These are phyloP conservation scores for Notarius quadriscutis DNA, from an alignment of 2,113 vertebrate species.

Conservation along the genomic window DNA sequence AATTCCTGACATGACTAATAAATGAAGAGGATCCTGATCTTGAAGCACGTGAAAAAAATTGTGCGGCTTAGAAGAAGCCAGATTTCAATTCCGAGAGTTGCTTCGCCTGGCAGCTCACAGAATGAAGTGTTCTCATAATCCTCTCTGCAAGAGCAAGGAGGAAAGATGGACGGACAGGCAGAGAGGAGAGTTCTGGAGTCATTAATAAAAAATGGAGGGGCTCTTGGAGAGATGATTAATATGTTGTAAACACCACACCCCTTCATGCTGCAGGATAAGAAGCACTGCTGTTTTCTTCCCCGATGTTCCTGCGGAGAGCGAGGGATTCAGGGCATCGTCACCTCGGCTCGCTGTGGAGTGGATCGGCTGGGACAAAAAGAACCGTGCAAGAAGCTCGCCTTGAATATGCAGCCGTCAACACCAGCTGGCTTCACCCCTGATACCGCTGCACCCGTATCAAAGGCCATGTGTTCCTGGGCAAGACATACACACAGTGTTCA, in stretches of 20 bases:
- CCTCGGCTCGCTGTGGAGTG: background rate
- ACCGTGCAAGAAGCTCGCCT: slow-evolving; percentile 1
- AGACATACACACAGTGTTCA: background rate
- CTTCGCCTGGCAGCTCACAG: slow-evolving; percentile 10
- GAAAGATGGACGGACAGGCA: background rate
- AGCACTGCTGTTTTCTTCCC: background rate
- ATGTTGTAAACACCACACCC: background rate
- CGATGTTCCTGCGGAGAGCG: background rate
- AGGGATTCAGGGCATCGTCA: slow-evolving; percentile 2
- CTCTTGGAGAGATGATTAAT: slow-evolving; percentile 2
- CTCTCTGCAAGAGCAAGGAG: background rate
- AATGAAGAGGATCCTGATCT: background rate
- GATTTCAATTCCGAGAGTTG: background rate
- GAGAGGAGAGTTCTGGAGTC: background rate
- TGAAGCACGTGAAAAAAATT: background rate
- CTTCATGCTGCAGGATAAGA: background rate
- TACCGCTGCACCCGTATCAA: background rate
- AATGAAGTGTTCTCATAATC: slow-evolving; percentile 13
- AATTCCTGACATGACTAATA: background rate
- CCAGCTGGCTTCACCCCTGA: slow-evolving; percentile 32
- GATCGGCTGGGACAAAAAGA: background rate
- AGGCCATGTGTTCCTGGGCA: slow-evolving; percentile 19
- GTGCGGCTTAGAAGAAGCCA: background rate
- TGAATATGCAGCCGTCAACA: slow-evolving; percentile 29
- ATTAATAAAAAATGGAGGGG: slow-evolving; percentile 1